Evolutionary conservation across 2,797 vertebrate genomes (phyloP), one percentile per base, ranked within the genome.

Genomic region (Loris lydekkerianus): DNA sequence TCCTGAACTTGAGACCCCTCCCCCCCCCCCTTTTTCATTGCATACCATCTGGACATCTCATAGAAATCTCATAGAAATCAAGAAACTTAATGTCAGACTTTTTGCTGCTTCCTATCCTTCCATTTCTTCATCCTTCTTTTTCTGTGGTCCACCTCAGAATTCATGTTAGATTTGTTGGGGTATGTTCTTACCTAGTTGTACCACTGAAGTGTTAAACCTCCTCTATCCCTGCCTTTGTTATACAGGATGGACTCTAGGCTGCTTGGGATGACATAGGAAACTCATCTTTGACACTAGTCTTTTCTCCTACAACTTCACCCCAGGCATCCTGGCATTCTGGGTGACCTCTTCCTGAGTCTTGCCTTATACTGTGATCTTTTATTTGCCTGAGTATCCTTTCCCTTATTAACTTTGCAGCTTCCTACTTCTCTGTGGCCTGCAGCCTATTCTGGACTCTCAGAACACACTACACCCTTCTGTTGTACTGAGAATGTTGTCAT

Each of bases 121-220:
- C 37, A 15, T 76, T 86, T 46, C 69, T 43, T 78, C 43, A 34
- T 76, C 60, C 70, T 89, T 77, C 37, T 46, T 86, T 72, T 75
- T n/a, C 17, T 82, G 82, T 86, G 40, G 10, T 53, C 27, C n/a
- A 10, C 75, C 61, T 96, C 87, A 70, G 40, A 58, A 40, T 96
- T 69, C 29, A 13, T 76, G 27, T 70, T 61, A 49, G 56, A 56
- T 34, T 34, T 78, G 70, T 46, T 23, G 27, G 37, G 13, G 10
- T 40, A 5, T 53, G 43, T 89, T 91, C 27, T 63, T 53, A 23
- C 15, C 73, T 89, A 69, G 34, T 20, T 53, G 75, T 65, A 69
- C 56, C 75, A 58, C 27, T 63, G 56, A 75, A 86, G 58, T 49
- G 40, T 72, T 40, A 58, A 10, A 15, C 27, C 75, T 93, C 46